Evolutionary conservation across 2,888 invertebrate species (phyloP).

Genomic region (Silvanus unidentatus): DNA sequence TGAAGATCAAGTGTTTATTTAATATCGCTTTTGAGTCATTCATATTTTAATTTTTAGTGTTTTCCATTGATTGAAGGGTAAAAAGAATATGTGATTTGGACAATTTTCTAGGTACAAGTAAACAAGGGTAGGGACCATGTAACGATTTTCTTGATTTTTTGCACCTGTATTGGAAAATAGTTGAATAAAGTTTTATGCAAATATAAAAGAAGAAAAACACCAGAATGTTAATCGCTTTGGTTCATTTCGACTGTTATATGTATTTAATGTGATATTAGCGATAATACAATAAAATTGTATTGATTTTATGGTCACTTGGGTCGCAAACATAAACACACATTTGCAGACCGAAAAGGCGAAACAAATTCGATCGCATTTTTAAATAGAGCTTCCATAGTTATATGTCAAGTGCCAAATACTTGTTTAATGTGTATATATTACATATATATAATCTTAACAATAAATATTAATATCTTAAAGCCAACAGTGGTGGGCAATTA

Average conservation of each 20-base stretch:
- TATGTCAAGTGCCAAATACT: conserved; percentile 24
- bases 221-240: too few species aligned
- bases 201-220: too few species aligned
- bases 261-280: conserved; percentile 14
- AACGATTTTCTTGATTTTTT: too few species aligned
- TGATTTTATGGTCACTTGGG: neutral
- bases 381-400: conserved; percentile 28
- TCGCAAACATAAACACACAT: neutral
- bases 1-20: conserved; percentile 63
- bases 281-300: conserved; percentile 6
- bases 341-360: conserved; percentile 4
- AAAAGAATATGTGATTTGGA: too few species aligned
- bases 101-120: too few species aligned
- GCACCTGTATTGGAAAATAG: too few species aligned
- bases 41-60: neutral
- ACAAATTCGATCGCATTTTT: conserved; percentile 14
- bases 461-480: too few species aligned
- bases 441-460: neutral
- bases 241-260: conserved; percentile 3
- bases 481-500: too few species aligned
- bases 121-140: too few species aligned
- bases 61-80: too few species aligned
- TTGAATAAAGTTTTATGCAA: too few species aligned
- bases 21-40: conserved; percentile 13
- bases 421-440: conserved; percentile 6